phyloP scores from a whole-genome alignment of 1,140 invertebrate species.

The Pararge aegeria region DNA sequence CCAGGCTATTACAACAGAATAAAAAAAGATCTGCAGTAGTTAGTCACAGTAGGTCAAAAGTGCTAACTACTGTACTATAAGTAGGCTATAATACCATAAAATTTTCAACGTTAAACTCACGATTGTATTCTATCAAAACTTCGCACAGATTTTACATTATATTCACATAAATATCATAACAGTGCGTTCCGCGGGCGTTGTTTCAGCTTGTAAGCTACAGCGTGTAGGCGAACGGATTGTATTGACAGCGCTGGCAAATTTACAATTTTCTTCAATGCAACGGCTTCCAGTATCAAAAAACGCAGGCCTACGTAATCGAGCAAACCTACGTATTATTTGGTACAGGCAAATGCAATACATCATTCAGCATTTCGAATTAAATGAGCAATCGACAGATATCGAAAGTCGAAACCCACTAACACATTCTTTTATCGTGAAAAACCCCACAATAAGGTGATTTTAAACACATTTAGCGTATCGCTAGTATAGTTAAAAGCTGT shows the following conservation, averaged over 20 bases:
- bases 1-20: too few species aligned
- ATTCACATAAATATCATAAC: conserved; percentile 28
- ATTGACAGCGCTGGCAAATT: conserved; percentile 29
- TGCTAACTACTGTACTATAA: too few species aligned
- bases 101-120: conserved; percentile 1
- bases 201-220: conserved; percentile 31
- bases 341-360: conserved; percentile 11
- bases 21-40: too few species aligned
- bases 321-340: background rate
- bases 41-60: too few species aligned
- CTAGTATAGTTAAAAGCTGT: conserved; percentile 77
- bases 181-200: conserved; percentile 17
- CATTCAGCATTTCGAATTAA: conserved; percentile 35
- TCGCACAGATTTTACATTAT: conserved; percentile 24
- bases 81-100: background rate
- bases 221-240: conserved; percentile 31
- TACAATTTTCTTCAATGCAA: conserved; percentile 29
- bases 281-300: conserved; percentile 27
- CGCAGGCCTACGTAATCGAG: conserved; percentile 8
- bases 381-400: conserved; percentile 30
- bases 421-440: conserved; percentile 57
- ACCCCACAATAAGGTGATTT: conserved; percentile 64
- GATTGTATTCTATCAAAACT: conserved; percentile 14
- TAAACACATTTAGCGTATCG: conserved; percentile 77
- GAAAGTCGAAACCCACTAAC: conserved; percentile 31